Evolutionary conservation across 2,797 vertebrate genomes (phyloP).

Genomic region (Schizopygopsis pylzovi): DNA sequence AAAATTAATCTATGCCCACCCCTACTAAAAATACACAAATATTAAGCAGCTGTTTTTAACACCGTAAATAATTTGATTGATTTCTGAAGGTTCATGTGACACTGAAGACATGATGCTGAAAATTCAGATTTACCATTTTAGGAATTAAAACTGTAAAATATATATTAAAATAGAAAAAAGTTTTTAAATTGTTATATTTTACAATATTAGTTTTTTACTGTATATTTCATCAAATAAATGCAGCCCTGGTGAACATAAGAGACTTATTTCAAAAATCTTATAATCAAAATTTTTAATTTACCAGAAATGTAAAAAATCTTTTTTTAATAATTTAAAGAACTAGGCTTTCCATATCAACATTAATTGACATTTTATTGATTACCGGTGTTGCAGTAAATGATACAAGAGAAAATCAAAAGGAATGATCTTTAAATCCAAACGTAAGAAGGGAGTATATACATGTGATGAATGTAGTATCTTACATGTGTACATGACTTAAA

Average conservation of each 20-base stretch:
- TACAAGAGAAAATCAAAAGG: constrained; percentile 5
- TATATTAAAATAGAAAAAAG: not conserved
- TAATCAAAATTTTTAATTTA: not conserved
- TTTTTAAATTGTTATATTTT: not conserved
- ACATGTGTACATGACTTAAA: not conserved
- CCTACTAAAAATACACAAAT: not conserved
- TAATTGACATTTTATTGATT: not conserved
- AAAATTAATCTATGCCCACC: too few relatives aligned
- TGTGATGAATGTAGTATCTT: not conserved
- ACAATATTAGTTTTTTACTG: not conserved
- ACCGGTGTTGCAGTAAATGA: not conserved
- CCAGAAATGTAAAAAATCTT: not conserved
- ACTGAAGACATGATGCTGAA: not conserved
- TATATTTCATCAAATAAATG: not conserved
- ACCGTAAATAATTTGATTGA: not conserved
- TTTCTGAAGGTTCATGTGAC: not conserved
- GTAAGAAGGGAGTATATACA: not conserved
- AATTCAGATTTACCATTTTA: not conserved
- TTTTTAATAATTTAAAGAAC: constrained; percentile 1
- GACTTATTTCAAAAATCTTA: not conserved
- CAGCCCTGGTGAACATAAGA: not conserved
- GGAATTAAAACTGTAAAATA: not conserved
- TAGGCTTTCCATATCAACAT: not conserved
- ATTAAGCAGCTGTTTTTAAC: not conserved
- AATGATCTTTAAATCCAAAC: not conserved